Evolutionary conservation across 2,797 vertebrate genomes (phyloP).

Genomic region (Tauraco hartlaubi): DNA sequence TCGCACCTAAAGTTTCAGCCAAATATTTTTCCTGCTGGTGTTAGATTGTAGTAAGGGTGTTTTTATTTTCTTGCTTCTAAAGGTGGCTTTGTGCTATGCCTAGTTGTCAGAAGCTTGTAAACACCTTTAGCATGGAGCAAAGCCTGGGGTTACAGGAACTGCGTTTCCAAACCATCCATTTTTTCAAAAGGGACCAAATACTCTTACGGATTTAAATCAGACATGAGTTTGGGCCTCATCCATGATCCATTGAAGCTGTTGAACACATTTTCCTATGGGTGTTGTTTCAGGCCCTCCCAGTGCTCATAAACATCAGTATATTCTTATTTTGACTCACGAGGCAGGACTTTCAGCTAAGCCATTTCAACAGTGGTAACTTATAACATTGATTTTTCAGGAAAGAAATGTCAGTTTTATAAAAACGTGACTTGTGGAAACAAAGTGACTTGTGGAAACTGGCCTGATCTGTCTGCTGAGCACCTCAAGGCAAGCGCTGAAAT

Average conservation of each 20-base stretch:
- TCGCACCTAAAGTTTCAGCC: conserved; percentile 37
- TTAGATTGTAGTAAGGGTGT: conserved; percentile 13
- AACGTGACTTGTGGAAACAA: not conserved
- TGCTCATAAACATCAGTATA: not conserved
- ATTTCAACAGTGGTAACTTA: not conserved
- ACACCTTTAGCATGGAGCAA: conserved; percentile 9
- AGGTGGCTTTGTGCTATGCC: conserved; percentile 21
- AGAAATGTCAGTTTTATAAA: not conserved
- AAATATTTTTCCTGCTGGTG: conserved; percentile 13
- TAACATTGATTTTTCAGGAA: not conserved
- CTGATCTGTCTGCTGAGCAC: not conserved
- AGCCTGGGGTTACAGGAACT: not conserved
- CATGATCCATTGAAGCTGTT: not conserved
- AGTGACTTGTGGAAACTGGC: not conserved
- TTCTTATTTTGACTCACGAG: not conserved
- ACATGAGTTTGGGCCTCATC: not conserved
- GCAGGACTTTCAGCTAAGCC: not conserved
- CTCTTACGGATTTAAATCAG: not conserved
- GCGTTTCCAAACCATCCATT: conserved; percentile 15
- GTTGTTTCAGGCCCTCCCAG: not conserved
- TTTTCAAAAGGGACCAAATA: conserved; percentile 62
- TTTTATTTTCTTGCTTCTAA: conserved; percentile 41
- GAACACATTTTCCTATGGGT: not conserved
- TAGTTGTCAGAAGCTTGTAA: conserved; percentile 7
- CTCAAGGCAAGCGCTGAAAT: not conserved